Conservation (phyloP, 2,797 vertebrate species). For the Eutrigla gurnardus region DNA sequence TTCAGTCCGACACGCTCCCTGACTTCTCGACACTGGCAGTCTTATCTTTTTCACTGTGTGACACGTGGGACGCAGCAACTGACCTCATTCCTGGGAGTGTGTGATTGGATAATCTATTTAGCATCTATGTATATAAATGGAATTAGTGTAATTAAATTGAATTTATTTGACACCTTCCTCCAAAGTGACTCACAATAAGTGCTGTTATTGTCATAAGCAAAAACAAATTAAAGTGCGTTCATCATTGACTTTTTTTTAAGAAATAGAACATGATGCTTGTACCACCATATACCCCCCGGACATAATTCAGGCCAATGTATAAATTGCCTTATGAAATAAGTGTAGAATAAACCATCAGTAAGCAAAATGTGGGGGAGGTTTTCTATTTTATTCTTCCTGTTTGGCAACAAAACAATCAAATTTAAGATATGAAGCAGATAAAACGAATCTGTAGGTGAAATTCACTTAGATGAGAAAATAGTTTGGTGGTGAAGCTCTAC, state of each 20-base stretch:
- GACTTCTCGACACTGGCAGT: background rate
- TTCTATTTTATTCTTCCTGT: background rate
- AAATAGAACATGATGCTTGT: background rate
- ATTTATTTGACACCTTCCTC: background rate
- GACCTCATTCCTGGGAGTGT: background rate
- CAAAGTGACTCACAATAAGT: background rate
- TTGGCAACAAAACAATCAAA: background rate
- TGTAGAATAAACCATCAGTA: background rate
- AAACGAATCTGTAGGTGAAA: background rate
- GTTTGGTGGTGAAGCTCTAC: background rate
- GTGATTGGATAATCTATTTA: constrained; percentile 10
- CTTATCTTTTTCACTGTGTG: background rate
- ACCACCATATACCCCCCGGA: fast-evolving
- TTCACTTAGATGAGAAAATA: background rate
- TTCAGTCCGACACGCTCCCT: background rate
- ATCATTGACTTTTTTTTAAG: background rate
- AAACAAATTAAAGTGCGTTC: background rate
- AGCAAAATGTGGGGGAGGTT: background rate
- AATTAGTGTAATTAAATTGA: background rate
- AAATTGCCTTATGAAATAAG: background rate
- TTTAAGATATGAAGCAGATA: background rate
- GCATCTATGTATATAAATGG: background rate
- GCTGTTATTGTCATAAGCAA: background rate
- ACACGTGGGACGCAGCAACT: background rate
- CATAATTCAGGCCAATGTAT: no score